Evolutionary conservation across 1,140 invertebrate species (phyloP).

Genomic region (Sitophilus oryzae): DNA sequence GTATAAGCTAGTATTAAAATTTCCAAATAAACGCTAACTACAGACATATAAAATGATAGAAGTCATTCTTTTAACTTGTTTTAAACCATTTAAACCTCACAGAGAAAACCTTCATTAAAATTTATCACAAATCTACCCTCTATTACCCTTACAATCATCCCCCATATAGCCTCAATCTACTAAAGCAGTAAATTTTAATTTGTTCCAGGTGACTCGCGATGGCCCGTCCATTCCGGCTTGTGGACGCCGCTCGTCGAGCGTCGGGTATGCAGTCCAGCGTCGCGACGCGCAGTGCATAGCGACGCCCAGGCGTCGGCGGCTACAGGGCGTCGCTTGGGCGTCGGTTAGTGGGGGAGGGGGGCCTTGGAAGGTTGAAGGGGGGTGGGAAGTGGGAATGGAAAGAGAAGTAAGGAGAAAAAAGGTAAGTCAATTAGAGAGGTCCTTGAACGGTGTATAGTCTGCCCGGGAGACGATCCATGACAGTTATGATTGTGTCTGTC

Average conservation of each 20-base stretch:
- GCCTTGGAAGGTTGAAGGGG: no score
- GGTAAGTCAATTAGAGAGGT: background rate
- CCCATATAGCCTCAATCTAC: no score
- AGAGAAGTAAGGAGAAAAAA: constrained; percentile 3
- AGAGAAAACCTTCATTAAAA: no score
- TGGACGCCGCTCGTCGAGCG: constrained; percentile 23
- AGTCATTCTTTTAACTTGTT: no score
- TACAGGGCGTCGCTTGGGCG: constrained; percentile 27
- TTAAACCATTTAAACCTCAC: no score
- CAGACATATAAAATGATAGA: no score
- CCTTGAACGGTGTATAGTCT: background rate
- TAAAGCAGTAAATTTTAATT: constrained; percentile 23
- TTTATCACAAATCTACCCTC: no score
- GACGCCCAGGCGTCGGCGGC: constrained; percentile 19
- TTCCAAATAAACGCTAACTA: no score
- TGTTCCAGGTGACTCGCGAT: constrained; percentile 30
- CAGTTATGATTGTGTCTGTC: no score
- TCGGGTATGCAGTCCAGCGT: constrained; percentile 24
- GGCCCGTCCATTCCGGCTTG: constrained; percentile 22
- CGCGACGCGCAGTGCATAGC: constrained; percentile 32
- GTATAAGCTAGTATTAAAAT: no score
- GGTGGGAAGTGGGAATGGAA: constrained; percentile 7
- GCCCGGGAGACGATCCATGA: background rate
- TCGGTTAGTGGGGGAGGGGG: constrained; percentile 29
- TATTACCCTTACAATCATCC: no score